Evolutionary conservation across 1,140 invertebrate species (phyloP), one percentile per base, ranked within the genome.

Genomic region (Drosophila willistoni): DNA sequence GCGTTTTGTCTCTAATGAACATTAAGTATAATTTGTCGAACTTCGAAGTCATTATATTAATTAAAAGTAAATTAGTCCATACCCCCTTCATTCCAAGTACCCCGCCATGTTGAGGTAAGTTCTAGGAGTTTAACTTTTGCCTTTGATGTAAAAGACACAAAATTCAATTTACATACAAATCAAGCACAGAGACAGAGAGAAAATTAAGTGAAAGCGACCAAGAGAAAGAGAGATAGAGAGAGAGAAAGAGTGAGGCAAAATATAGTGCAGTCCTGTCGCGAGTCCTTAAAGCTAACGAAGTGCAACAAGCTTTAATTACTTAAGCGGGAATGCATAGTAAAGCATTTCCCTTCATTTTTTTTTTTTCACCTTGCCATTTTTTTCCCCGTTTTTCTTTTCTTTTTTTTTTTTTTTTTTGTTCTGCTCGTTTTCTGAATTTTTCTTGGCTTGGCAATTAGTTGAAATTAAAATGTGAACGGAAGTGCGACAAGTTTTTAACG

Each of bases 81-180:
- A 64, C 65, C 65, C 36, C 36, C 10, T 12, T 5, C 12, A 1
- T 39, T 29, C 29, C 34, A 36, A 12, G 6, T 36, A 36, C 34
- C 12, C 36, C 10, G 2, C 36, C 25, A 25, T 51, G 44, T 22
- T 51, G 39, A 57, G 25, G 36, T 12, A 42, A 54, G 54, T 42
- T 54, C 59, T 7, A 71, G 55, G 44, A 56, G 47, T 63, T 56
- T 22, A 63, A 64, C 73, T 87, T 71, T 68, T 60, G 33, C 56
- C 84, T 87, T 87, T 87, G 83, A 80, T 70, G 63, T 44, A 66
- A 41, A 71, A 74, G 77, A 69, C 19, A 71, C 55, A 55, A 71
- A 80, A 89, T 89, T 89, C 61, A 81, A 89, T 89, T 89, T 90
- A 78, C 84, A 89, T 90, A 83, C 64, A 89, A 85, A 89, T 89